Conservation (phyloP, 2,888 invertebrate species). For the Panopea generosa region DNA sequence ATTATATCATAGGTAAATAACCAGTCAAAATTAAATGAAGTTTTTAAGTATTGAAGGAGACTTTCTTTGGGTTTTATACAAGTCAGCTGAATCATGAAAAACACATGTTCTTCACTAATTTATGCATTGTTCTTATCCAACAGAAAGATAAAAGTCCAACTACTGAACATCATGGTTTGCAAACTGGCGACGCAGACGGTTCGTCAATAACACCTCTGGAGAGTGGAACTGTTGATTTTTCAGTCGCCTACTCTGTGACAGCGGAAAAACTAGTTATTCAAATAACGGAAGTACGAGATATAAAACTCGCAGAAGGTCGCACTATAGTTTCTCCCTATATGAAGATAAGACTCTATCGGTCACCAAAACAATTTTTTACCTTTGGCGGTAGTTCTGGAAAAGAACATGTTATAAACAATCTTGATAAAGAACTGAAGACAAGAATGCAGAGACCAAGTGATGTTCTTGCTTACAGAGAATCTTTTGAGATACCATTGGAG, state of each 20-base stretch:
- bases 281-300: constrained; percentile 68
- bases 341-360: constrained; percentile 72
- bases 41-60: too few relatives aligned
- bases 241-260: constrained; percentile 66
- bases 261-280: constrained; percentile 67
- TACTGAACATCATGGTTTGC: background rate
- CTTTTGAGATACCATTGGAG: constrained; percentile 65
- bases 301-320: constrained; percentile 61
- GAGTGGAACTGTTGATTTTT: constrained; percentile 66
- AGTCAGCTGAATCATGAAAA: too few relatives aligned
- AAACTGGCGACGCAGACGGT: constrained; percentile 16
- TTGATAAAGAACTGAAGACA: constrained; percentile 77
- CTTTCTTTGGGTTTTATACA: too few relatives aligned
- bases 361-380: constrained; percentile 75
- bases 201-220: constrained; percentile 22
- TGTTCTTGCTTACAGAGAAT: constrained; percentile 73
- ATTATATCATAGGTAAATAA: too few relatives aligned
- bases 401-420: constrained; percentile 70
- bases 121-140: too few relatives aligned
- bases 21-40: too few relatives aligned
- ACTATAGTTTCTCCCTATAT: constrained; percentile 74
- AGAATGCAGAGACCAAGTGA: constrained; percentile 73
- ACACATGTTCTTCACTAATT: too few relatives aligned
- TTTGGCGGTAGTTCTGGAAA: constrained; percentile 57
- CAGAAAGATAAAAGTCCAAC: too few relatives aligned